Evolutionary conservation across 1,140 invertebrate genomes (phyloP).

Genomic region (Drosophila albomicans): DNA sequence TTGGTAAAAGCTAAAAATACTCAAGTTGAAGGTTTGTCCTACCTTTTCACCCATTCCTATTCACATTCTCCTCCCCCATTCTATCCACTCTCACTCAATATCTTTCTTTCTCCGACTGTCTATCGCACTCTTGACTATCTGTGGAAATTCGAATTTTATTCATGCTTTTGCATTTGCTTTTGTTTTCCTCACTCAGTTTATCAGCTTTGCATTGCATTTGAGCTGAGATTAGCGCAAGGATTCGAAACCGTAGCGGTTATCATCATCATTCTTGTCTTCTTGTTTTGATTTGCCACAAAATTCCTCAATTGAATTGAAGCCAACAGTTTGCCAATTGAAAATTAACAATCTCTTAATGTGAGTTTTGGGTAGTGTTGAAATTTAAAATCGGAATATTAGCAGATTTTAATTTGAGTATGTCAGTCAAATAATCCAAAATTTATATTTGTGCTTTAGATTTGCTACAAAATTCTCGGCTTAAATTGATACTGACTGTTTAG

Average conservation of each 20-base stretch:
- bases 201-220: conserved; percentile 79
- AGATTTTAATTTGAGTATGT: no score
- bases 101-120: conserved; percentile 16
- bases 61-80: neutral
- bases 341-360: conserved; percentile 50
- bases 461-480: no score
- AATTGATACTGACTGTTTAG: no score
- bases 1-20: conserved; percentile 63
- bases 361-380: no score
- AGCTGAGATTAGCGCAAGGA: conserved; percentile 73
- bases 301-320: conserved; percentile 27
- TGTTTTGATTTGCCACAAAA: conserved; percentile 58
- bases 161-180: conserved; percentile 30
- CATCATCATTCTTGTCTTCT: conserved; percentile 4
- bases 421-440: no score
- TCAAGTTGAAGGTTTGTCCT: conserved; percentile 45
- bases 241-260: conserved; percentile 22
- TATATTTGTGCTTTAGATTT: no score
- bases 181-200: conserved; percentile 43
- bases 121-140: conserved; percentile 3
- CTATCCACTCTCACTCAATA: conserved; percentile 38
- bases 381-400: no score
- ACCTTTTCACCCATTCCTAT: no score
- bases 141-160: conserved; percentile 26
- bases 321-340: conserved; percentile 54